These are phyloP conservation scores for Conus ventricosus DNA, from an alignment of 1,140 invertebrate genomes.

Conservation along the genomic window DNA sequence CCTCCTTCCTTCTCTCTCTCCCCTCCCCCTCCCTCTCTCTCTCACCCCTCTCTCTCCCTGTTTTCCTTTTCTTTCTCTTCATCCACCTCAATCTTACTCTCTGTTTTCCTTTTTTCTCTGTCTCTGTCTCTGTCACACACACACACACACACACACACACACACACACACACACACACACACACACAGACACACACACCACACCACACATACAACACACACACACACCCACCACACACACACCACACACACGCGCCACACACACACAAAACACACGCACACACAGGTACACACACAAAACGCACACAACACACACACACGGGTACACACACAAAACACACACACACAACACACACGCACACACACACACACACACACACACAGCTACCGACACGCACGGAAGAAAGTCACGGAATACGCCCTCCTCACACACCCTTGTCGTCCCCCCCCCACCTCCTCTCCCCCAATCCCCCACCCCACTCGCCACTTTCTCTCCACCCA, in stretches of 20 bases:
- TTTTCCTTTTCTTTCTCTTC: no score
- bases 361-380: conserved; percentile 8
- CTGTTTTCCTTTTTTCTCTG: no score
- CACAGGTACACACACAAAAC: conserved; percentile 9
- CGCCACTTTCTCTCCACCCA: no score
- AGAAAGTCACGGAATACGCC: no score
- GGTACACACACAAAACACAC: neutral
- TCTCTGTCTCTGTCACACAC: conserved; percentile 8
- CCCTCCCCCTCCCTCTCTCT: no score
- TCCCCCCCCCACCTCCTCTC: no score
- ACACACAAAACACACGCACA: neutral
- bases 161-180: conserved; percentile 37
- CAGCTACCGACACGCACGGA: neutral
- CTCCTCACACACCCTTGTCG: no score
- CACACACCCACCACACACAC: conserved; percentile 17
- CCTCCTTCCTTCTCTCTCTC: no score
- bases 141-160: conserved; percentile 35
- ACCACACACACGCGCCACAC: neutral
- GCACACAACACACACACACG: conserved; percentile 15
- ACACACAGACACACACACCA: conserved; percentile 27
- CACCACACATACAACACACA: neutral
- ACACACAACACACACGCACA: neutral
- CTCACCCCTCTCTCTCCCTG: no score
- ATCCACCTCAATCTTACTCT: no score
- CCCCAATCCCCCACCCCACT: no score